Evolutionary conservation across 2,113 vertebrate species (phyloP).

Genomic region (Jaculus jaculus): DNA sequence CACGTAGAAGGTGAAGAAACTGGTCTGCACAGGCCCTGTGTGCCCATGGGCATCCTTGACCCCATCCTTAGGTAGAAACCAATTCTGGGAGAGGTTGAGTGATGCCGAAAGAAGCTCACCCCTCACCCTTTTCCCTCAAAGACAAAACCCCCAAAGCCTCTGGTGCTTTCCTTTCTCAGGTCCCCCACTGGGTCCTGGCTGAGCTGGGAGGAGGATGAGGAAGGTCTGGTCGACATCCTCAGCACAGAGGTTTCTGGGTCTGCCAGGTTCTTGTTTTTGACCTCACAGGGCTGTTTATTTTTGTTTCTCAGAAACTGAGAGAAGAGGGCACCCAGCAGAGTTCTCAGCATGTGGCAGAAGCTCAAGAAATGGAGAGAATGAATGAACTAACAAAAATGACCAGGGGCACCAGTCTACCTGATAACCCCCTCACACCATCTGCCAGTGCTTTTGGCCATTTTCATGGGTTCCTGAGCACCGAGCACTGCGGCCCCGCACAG

Average conservation of each 20-base stretch:
- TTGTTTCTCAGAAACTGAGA: not conserved
- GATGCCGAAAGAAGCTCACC: not conserved
- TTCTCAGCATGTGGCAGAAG: not conserved
- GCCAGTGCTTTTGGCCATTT: no score
- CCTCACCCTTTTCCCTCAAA: not conserved
- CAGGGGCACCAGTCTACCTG: no score
- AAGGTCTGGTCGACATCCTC: no score
- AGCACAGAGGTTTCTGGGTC: not conserved
- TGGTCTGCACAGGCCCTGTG: rapidly evolving
- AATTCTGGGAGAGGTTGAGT: not conserved
- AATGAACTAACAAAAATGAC: no score
- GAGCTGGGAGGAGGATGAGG: no score
- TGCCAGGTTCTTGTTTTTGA: not conserved
- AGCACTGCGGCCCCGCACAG: no score
- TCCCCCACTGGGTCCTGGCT: rapidly evolving
- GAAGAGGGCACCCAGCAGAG: not conserved
- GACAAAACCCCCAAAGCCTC: not conserved
- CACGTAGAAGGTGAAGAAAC: rapidly evolving
- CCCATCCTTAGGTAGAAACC: not conserved
- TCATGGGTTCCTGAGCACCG: no score
- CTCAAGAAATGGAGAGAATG: not conserved
- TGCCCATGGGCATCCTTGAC: rapidly evolving
- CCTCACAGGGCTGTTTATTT: slow-evolving; percentile 16
- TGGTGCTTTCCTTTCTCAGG: not conserved
- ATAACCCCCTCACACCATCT: no score